Evolutionary conservation across 2,113 vertebrate genomes (phyloP).

Genomic region (Ondatra zibethicus): DNA sequence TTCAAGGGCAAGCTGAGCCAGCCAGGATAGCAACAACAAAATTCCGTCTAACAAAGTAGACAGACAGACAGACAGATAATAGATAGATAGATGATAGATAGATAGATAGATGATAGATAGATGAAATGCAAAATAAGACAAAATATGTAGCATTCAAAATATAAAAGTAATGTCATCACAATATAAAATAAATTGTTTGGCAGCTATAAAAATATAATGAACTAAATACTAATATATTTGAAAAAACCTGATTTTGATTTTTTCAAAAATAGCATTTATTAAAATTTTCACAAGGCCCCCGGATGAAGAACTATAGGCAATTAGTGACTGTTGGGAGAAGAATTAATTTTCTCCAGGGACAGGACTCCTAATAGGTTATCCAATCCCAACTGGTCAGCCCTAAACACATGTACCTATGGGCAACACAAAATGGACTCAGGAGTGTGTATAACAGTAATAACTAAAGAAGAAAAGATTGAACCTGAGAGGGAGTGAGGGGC

Average conservation of each 20-base stretch:
- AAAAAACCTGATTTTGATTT: slow-evolving; percentile 28
- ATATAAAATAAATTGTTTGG: background rate
- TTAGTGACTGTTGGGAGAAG: background rate
- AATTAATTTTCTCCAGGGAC: background rate
- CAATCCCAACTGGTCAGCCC: background rate
- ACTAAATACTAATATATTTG: background rate
- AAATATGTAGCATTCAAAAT: background rate
- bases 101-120: background rate
- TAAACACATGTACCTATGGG: background rate
- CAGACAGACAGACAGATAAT: background rate
- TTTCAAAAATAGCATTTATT: background rate
- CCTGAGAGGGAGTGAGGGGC: background rate
- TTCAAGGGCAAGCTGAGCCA: background rate
- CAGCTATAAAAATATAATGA: slow-evolving; percentile 8
- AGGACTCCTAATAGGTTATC: background rate
- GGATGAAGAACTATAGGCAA: background rate
- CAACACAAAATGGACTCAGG: background rate
- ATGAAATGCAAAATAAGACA: background rate
- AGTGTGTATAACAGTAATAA: background rate
- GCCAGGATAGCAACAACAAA: background rate
- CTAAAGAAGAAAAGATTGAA: background rate
- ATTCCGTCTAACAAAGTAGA: background rate
- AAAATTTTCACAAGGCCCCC: background rate
- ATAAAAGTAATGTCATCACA: slow-evolving; percentile 12
- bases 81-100: background rate